Evolutionary conservation across 2,888 invertebrate species (phyloP).

Genomic region (Dinocampus coccinellae): DNA sequence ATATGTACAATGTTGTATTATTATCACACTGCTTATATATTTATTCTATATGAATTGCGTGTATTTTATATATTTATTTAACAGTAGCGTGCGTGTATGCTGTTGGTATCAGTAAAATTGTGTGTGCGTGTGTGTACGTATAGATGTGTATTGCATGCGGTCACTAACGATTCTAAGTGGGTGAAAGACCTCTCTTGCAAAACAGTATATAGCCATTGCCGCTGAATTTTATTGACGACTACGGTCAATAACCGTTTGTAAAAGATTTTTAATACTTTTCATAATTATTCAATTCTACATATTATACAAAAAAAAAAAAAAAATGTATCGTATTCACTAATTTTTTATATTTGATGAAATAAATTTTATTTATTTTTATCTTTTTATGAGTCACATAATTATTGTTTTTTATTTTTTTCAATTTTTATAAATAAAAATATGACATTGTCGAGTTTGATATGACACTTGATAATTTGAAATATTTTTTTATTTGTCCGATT

Average conservation of each 20-base stretch:
- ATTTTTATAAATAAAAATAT: no score
- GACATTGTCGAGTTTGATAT: no score
- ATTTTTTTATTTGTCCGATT: neutral
- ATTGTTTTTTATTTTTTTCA: no score
- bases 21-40: neutral
- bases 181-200: conserved; percentile 16
- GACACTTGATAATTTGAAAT: neutral
- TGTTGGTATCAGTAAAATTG: no score
- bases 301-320: no score
- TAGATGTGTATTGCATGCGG: conserved; percentile 5
- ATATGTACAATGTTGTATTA: neutral
- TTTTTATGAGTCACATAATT: no score
- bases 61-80: neutral
- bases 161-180: conserved; percentile 19
- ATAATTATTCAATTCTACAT: no score
- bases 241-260: conserved; percentile 4
- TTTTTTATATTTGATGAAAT: no score
- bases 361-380: no score
- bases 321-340: neutral
- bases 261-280: neutral
- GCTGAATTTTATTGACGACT: conserved; percentile 5
- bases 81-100: neutral
- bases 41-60: neutral
- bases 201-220: neutral
- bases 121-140: neutral